These are phyloP conservation scores for Drosophila nigricruria DNA, from an alignment of 2,888 invertebrate genomes.

Conservation along the genomic window DNA sequence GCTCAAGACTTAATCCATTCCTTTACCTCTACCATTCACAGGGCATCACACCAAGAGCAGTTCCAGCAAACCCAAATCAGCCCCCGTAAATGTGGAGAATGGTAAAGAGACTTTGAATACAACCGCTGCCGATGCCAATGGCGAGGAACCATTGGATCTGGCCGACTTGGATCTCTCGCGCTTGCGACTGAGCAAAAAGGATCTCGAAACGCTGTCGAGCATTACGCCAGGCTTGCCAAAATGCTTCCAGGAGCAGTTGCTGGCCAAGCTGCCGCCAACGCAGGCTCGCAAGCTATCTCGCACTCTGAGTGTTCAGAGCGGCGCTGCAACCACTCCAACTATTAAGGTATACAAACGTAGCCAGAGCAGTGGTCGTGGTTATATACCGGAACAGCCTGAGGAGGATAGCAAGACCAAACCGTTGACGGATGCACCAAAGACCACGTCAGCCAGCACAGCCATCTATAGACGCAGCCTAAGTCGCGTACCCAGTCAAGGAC, in stretches of 20 bases:
- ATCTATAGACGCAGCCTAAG: conserved; percentile 70
- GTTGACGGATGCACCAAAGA: conserved; percentile 61
- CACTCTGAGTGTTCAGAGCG: conserved; percentile 86
- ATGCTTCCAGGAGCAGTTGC: conserved; percentile 89
- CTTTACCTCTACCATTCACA: conserved; percentile 46
- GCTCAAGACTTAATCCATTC: not conserved
- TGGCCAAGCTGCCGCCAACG: conserved; percentile 89
- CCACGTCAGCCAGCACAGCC: conserved; percentile 61
- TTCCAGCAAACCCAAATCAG: conserved; percentile 41
- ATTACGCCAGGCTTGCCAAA: conserved; percentile 90
- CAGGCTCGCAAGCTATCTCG: conserved; percentile 89
- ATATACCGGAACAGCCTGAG: conserved; percentile 49
- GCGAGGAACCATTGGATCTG: conserved; percentile 86
- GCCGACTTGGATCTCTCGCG: conserved; percentile 89
- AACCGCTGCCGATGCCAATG: not conserved
- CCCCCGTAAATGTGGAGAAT: conserved; percentile 37
- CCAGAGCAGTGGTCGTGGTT: conserved; percentile 85
- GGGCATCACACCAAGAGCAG: conserved; percentile 50
- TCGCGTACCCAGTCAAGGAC: conserved; percentile 56
- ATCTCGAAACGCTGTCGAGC: conserved; percentile 89
- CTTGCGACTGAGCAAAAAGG: conserved; percentile 89
- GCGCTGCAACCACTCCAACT: conserved; percentile 46
- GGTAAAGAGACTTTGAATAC: conserved; percentile 16
- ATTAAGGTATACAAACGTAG: conserved; percentile 84
- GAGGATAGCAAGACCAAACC: conserved; percentile 34